Base-by-base conservation (phyloP, 2,113 vertebrate genomes). In the Pseudolaguvia tuberculata region DNA sequence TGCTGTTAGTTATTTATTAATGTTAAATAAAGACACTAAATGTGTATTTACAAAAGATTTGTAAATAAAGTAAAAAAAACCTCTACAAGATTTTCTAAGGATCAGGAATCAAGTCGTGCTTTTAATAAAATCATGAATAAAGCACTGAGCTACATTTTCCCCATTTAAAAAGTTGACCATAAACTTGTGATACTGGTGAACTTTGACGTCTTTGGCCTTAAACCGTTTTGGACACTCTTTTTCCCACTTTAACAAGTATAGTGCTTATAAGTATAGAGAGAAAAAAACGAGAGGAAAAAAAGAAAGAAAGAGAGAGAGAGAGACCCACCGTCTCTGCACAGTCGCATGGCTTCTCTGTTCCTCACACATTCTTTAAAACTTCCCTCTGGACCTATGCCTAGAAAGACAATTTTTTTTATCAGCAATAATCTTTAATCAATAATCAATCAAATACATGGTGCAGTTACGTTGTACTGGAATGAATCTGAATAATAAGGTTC, bases 351-450 rank as follows among this genome's bases (percentile, higher is more conserved):
- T 94, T 98, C 97, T 85, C 92, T 93, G 88, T 94, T 96, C 88
- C 93, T 96, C 85, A 94, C 94, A 17, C 93, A 96, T 89, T 99
- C 96, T 92, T 98, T 98, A 82, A 94, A 96, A 95, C 91, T 98
- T 95, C 98, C 96, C 83, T 97, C 96, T 89, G 91, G 91, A 83
- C 95, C 94, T 83, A 93, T 88, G 91, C 94, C 94, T 96, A 88
- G 85, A 88, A 79, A 85, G 73, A 77, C 79, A 80, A 55, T 42
- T 5, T 42, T 42, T 42, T 42, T 42, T 42, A 8, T 42, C 8
- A 42, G 9, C 9, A 9, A 42, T 42, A 42, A 42, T 42, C 39
- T 7, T 42, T 5, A 8, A 42, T 42, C 5, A 42, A 55, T 25
- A 1, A 25, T 23, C 11, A 55, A 21, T 9, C 3, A 35, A 35